These are phyloP conservation scores for Vultur gryphus DNA, from an alignment of 2,797 vertebrate species.

Conservation along the genomic window DNA sequence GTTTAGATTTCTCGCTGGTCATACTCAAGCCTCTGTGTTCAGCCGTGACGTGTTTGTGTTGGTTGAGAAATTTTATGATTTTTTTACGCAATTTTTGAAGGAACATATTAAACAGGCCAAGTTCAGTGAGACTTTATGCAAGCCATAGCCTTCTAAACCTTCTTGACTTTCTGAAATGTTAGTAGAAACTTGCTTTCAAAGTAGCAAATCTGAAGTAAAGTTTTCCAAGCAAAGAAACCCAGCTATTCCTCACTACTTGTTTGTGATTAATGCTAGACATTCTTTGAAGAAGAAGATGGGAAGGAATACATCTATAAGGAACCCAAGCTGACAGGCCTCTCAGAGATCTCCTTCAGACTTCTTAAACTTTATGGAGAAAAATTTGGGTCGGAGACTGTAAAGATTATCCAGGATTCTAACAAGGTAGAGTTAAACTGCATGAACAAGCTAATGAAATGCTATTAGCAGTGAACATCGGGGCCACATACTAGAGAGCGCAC, in stretches of 20 bases:
- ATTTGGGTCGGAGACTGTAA: slow-evolving; percentile 91
- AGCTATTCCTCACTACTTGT: not conserved
- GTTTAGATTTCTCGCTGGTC: not conserved
- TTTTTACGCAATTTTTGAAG: not conserved
- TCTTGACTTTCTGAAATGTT: not conserved
- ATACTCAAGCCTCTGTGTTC: not conserved
- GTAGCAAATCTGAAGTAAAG: not conserved
- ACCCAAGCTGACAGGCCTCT: slow-evolving; percentile 92
- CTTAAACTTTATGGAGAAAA: slow-evolving; percentile 93
- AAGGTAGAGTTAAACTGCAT: slow-evolving; percentile 78
- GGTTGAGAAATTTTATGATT: not conserved
- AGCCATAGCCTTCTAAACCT: not conserved
- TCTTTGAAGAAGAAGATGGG: slow-evolving; percentile 97
- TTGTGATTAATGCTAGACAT: slow-evolving; percentile 75
- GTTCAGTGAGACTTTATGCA: not conserved
- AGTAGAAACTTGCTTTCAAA: not conserved
- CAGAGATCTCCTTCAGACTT: slow-evolving; percentile 94
- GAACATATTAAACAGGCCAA: not conserved
- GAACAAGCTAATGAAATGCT: not conserved
- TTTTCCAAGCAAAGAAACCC: not conserved
- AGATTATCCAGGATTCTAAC: slow-evolving; percentile 96
- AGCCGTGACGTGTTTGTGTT: not conserved
- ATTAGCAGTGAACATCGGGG: not conserved
- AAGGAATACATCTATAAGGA: slow-evolving; percentile 99
- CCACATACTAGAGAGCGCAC: not conserved